phyloP scores from a whole-genome alignment of 1,140 invertebrate species.

The Scaptodrosophila lebanonensis region DNA sequence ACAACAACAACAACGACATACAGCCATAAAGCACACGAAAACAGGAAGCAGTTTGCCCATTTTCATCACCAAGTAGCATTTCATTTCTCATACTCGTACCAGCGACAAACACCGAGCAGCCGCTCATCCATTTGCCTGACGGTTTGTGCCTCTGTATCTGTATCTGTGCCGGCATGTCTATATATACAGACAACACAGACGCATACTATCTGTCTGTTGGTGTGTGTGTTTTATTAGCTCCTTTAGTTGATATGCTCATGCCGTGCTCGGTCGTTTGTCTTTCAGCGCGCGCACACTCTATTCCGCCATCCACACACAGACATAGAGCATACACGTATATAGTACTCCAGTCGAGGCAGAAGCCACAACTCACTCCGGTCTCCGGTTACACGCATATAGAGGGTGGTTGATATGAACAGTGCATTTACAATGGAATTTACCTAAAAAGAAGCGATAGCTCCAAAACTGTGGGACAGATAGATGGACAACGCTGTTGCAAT shows the following conservation, averaged over 20 bases:
- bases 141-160: conserved; percentile 2
- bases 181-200: too few species aligned
- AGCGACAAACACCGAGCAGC: conserved; percentile 5
- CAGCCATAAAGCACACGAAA: conserved; percentile 47
- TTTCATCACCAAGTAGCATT: conserved; percentile 68
- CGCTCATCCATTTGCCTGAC: background rate
- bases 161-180: too few species aligned
- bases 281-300: conserved; percentile 44
- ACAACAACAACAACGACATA: conserved; percentile 3
- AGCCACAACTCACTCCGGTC: conserved; percentile 14
- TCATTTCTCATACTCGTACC: conserved; percentile 53
- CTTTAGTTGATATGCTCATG: conserved; percentile 73
- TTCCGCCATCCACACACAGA: conserved; percentile 23
- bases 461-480: too few species aligned
- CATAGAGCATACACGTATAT: conserved; percentile 23
- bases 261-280: conserved; percentile 69
- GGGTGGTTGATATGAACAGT: background rate
- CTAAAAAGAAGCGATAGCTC: too few species aligned
- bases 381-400: background rate
- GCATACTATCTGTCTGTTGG: conserved; percentile 43
- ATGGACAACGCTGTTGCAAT: too few species aligned
- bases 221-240: conserved; percentile 69
- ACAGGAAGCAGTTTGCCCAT: conserved; percentile 73
- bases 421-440: too few species aligned
- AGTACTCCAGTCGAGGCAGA: conserved; percentile 11